Base-by-base conservation (phyloP, 53 echinoderm and acorn worm species). In the Echinarachnius parma region DNA sequence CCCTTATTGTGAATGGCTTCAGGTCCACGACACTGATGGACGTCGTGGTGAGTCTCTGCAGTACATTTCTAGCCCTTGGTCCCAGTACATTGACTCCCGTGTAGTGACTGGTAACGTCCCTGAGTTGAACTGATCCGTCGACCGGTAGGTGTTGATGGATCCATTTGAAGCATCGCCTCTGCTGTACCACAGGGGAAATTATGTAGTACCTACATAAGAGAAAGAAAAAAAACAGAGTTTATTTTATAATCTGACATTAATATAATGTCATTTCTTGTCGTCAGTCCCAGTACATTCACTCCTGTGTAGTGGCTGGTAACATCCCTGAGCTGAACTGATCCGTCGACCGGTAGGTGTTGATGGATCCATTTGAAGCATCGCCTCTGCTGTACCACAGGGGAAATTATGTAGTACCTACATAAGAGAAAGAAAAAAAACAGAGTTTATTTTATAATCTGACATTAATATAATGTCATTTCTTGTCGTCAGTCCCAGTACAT, bases 71-170 rank as follows among this genome's bases (percentile, higher is more conserved):
- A 3, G 98, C 78, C 53, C 88, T 87, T 33, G 98, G 98, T 4
- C 98, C 98, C 61, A 98, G 62, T 58, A 98, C 88, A 56, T 98
- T 98, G 59, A 98, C 79, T 31, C 91, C 98, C 9, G 85, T 64
- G 62, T 83, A 98, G 22, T 79, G 55, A 29, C 80, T 64, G 2
- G 91, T 88, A 16, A 91, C 81, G 66, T 98, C 88, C 23, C 54
- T 62, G 14, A 98, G 76, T 37, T 66, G 77, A n/a, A 98, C 87
- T 2, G 91, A 88, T 52, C 91, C 88, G 62, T 91, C 78, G 2
- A 59, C 60, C 4, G 91, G 91, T 26, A 98, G 72, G 53, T 88
- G 98, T 1, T 72, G 60, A 9, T 78, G 71, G 19, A 98, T 87
- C 98, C 98, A 98, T 20, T 77, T 76, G 34, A 52, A 81, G 31